phyloP scores from a whole-genome alignment of 2,113 vertebrate species.

The Ptilorrhoa leucosticta region DNA sequence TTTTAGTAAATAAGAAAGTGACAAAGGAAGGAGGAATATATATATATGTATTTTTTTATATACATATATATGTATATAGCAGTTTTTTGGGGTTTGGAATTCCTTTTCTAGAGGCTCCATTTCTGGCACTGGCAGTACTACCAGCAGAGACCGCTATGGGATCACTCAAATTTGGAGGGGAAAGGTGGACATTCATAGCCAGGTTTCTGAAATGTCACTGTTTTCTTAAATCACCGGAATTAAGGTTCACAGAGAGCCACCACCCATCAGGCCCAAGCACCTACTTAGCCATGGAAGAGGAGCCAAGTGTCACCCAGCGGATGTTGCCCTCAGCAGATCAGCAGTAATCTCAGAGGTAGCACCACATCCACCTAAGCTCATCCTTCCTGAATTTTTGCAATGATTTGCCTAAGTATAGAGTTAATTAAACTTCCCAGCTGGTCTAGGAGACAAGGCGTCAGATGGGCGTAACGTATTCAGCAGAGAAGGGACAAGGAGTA shows the following conservation, averaged over 20 bases:
- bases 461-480: background rate
- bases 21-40: background rate
- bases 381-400: background rate
- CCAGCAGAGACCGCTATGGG: conserved; percentile 54
- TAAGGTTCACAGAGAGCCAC: background rate
- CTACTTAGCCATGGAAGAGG: background rate
- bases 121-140: conserved; percentile 12
- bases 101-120: background rate
- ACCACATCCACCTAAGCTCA: background rate
- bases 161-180: conserved; percentile 35
- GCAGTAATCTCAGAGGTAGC: background rate
- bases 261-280: background rate
- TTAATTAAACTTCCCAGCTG: background rate
- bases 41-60: background rate
- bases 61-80: background rate
- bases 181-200: conserved; percentile 10
- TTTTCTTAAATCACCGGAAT: background rate
- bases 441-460: background rate
- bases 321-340: background rate
- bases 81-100: background rate
- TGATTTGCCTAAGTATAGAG: background rate
- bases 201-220: background rate
- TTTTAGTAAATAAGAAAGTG: background rate
- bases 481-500: conserved; percentile 8
- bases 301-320: accelerated